A percentile compares a stretch with the other conserved stretches of the same genome.
Evolutionary conservation across 2,797 vertebrate species (phyloP).

Genomic region (Rallus crepitans): DNA sequence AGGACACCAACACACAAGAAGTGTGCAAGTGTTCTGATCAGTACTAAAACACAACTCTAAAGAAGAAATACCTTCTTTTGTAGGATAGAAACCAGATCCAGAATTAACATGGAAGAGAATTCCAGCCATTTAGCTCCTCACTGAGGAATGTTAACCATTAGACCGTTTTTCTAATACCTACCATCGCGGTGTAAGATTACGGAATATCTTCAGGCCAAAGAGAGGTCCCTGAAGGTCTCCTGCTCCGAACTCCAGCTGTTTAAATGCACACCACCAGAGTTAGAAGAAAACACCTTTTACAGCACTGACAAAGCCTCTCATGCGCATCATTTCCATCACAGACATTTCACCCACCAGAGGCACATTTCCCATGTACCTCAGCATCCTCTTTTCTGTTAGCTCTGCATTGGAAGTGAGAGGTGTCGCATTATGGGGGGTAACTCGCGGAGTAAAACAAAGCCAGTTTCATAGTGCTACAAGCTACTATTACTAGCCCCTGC

Average conservation of each 20-base stretch:
- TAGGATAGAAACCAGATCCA: neutral
- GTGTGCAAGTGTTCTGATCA: neutral
- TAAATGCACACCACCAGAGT: neutral
- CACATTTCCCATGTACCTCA: neutral
- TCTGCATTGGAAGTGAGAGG: neutral
- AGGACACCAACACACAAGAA: neutral
- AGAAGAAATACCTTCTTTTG: neutral
- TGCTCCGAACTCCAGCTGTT: constrained; percentile 93
- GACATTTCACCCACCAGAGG: neutral
- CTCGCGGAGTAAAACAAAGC: neutral
- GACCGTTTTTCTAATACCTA: constrained; percentile 68
- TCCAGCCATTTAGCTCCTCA: neutral
- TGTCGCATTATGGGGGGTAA: neutral
- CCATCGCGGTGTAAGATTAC: constrained; percentile 94
- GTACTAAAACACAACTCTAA: neutral
- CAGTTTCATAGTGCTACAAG: neutral
- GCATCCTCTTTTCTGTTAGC: neutral
- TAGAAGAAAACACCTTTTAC: neutral
- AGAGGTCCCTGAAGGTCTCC: constrained; percentile 95
- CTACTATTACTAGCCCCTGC: neutral
- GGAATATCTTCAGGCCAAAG: constrained; percentile 94
- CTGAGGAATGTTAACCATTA: neutral
- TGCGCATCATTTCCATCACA: rapidly evolving
- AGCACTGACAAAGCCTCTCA: neutral
- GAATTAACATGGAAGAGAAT: neutral